Conservation (phyloP, 1,140 invertebrate species). For the Ostrea denselamellosa region DNA sequence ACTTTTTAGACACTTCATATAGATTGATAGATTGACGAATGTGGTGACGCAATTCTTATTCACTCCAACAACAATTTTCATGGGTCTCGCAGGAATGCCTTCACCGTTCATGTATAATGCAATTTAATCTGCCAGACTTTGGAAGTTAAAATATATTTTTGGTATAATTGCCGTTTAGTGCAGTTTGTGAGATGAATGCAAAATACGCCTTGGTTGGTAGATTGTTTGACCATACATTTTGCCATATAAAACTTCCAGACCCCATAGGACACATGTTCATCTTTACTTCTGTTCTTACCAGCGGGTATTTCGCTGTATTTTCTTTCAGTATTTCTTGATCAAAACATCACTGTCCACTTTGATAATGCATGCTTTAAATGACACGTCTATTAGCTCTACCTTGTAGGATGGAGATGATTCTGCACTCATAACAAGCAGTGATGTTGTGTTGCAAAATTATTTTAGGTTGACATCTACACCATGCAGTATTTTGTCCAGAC, state of each 20-base stretch:
- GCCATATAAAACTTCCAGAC: slow-evolving; percentile 13
- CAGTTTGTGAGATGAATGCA: slow-evolving; percentile 32
- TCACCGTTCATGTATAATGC: slow-evolving; percentile 39
- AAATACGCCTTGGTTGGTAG: slow-evolving; percentile 42
- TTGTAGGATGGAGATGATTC: slow-evolving; percentile 41
- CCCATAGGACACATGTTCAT: slow-evolving; percentile 32
- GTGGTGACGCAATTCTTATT: slow-evolving; percentile 33
- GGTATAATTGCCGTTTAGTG: slow-evolving; percentile 32
- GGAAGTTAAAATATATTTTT: slow-evolving; percentile 46
- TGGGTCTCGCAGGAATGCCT: background rate
- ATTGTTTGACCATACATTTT: slow-evolving; percentile 24
- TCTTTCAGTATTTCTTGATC: slow-evolving; percentile 47
- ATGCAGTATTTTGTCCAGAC: slow-evolving; percentile 42
- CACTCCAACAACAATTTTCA: slow-evolving; percentile 41
- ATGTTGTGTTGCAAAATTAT: background rate
- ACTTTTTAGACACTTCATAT: slow-evolving; percentile 42
- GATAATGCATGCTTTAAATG: slow-evolving; percentile 41
- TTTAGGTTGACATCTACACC: slow-evolving; percentile 45
- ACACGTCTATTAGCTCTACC: slow-evolving; percentile 20
- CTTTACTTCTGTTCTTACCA: slow-evolving; percentile 38
- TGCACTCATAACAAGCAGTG: slow-evolving; percentile 30
- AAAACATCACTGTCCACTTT: slow-evolving; percentile 41
- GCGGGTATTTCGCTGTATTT: slow-evolving; percentile 25
- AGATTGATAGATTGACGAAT: slow-evolving; percentile 41
- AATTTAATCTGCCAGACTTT: slow-evolving; percentile 15